Conservation (phyloP, 2,113 vertebrate species). For the Glaucomys volans region DNA sequence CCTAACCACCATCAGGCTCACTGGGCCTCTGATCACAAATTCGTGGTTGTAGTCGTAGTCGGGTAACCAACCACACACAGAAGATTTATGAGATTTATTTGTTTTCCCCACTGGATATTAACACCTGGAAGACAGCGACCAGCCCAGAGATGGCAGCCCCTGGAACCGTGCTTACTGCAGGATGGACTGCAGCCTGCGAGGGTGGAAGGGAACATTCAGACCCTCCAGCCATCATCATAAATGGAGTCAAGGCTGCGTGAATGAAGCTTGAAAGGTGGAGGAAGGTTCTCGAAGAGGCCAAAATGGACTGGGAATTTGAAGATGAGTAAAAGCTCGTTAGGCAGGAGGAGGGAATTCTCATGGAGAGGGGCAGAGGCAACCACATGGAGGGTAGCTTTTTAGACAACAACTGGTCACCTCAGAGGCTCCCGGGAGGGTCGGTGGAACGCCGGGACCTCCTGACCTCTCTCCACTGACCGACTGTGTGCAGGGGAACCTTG, state of each 20-base stretch:
- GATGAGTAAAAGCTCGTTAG: neutral
- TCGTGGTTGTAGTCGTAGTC: accelerated
- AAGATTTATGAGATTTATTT: neutral
- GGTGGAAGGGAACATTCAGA: neutral
- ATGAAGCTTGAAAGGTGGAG: neutral
- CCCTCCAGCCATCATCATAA: neutral
- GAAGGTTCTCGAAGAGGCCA: neutral
- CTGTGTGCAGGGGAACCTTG: accelerated
- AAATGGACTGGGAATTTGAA: accelerated
- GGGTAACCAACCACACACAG: neutral
- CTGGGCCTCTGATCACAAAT: neutral
- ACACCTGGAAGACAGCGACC: neutral
- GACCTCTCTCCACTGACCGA: accelerated
- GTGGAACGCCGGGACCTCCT: accelerated
- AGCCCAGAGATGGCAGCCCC: accelerated
- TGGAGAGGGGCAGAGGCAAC: neutral
- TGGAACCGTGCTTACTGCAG: accelerated
- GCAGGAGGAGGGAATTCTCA: neutral
- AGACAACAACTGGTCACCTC: neutral
- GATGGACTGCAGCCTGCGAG: accelerated
- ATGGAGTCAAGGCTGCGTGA: neutral
- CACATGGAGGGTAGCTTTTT: neutral
- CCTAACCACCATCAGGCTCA: accelerated
- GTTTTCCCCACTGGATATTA: neutral
- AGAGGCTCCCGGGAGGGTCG: too few species aligned